Evolutionary conservation across 1,140 invertebrate species (phyloP).

Genomic region (Bombus affinis): DNA sequence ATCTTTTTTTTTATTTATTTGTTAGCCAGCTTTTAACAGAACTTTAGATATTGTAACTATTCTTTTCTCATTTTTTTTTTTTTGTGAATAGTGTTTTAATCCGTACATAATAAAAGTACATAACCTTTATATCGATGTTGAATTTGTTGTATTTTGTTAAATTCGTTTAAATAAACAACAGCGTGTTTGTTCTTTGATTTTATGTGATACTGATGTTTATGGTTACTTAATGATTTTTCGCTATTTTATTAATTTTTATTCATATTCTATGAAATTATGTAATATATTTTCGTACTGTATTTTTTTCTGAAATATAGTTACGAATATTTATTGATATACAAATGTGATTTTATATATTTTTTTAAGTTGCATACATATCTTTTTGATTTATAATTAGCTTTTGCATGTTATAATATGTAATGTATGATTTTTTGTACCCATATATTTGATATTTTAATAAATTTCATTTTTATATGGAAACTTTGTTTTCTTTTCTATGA

Average conservation of each 20-base stretch:
- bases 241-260: not conserved
- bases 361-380: slow-evolving; percentile 9
- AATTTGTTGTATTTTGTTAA: not conserved
- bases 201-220: not conserved
- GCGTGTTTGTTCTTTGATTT: not conserved
- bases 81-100: not conserved
- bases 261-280: not conserved
- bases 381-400: slow-evolving; percentile 5
- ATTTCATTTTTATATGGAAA: slow-evolving; percentile 30
- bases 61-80: not conserved
- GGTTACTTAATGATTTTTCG: too few species aligned
- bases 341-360: not conserved
- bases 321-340: not conserved
- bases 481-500: slow-evolving; percentile 36
- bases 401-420: not conserved
- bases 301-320: not conserved
- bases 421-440: slow-evolving; percentile 26
- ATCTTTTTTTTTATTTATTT: not conserved
- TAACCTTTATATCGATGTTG: slow-evolving; percentile 20
- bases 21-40: not conserved
- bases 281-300: not conserved
- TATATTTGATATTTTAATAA: slow-evolving; percentile 31
- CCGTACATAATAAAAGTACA: slow-evolving; percentile 25
- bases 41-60: too few species aligned
- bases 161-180: not conserved